Base-by-base conservation (phyloP, 2,888 invertebrate genomes). In the Empis livida region DNA sequence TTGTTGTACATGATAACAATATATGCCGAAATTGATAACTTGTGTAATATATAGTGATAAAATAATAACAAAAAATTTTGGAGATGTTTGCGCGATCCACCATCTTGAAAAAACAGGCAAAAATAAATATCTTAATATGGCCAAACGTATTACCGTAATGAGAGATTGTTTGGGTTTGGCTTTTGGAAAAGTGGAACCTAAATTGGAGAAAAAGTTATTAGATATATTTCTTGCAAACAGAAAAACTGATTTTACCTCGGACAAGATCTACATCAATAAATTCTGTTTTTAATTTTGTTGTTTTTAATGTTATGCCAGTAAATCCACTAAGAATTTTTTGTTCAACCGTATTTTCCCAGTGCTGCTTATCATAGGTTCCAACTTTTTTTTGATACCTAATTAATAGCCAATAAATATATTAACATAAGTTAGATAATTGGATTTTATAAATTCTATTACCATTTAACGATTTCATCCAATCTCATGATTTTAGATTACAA, bases 321-420 rank as follows among this genome's bases (percentile, higher is more conserved):
- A 91, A 80, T 55, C 89, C 90, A 71, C 85, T 82, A 46, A 91
- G 75, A 59, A 93, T 89, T 60, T 88, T 81, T 65, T 90, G 88
- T 64, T 96, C 95, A 56, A 95, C 85, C 59, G 89, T 91, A 57
- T 88, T 89, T 69, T 96, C 96, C 95, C 95, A 96, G 79, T 88
- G 83, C 62, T 94, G 92, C 66, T 94, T 94, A 73, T 96, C 95
- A 72, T 95, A 94, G 23, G 89, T 88, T 62, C 94, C 93, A 70
- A 96, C 95, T 77, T 93, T 90, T 68, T 88, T 88, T 68, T 92
- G 91, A 74, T 92, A 92, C 88, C 92, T 90, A 56, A 14, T 27
- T 8, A n/a, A n/a, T n/a, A n/a, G n/a, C n/a, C n/a, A n/a, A n/a
- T n/a, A n/a, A n/a, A n/a, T 9, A 27, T 8, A 27, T 8, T 9